These are phyloP conservation scores for Nebria salina DNA, from an alignment of 2,888 invertebrate genomes.

Conservation along the genomic window DNA sequence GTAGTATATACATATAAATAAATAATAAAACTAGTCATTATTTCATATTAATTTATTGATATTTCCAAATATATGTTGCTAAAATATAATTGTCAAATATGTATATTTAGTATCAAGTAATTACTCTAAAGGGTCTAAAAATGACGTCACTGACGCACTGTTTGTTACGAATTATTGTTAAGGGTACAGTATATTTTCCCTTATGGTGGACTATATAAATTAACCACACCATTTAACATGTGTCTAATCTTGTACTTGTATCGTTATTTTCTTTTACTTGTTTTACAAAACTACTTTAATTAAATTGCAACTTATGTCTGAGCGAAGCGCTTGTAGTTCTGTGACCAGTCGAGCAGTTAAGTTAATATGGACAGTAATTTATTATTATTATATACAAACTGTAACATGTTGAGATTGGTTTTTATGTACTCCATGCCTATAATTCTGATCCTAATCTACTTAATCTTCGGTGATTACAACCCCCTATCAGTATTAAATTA, in stretches of 20 bases:
- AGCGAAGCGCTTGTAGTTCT: background rate
- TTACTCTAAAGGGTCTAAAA: no score
- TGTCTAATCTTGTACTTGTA: slow-evolving; percentile 2
- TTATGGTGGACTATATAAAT: background rate
- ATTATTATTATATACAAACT: background rate
- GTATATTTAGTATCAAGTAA: no score
- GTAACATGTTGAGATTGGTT: background rate
- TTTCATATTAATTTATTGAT: no score
- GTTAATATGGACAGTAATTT: background rate
- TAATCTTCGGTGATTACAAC: slow-evolving; percentile 3
- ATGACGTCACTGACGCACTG: no score
- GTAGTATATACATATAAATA: background rate
- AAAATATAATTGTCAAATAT: no score
- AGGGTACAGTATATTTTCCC: background rate
- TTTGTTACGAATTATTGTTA: no score
- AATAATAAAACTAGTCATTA: no score
- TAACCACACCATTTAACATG: slow-evolving; percentile 23
- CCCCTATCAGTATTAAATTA: slow-evolving; percentile 29
- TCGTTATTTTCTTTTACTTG: background rate
- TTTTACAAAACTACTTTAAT: background rate
- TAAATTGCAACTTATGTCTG: background rate
- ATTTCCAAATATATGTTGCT: no score
- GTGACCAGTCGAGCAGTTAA: background rate
- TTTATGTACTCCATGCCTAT: background rate
- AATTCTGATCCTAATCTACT: background rate